These are phyloP conservation scores for Drosophila elegans DNA, from an alignment of 1,140 invertebrate species.

Conservation along the genomic window DNA sequence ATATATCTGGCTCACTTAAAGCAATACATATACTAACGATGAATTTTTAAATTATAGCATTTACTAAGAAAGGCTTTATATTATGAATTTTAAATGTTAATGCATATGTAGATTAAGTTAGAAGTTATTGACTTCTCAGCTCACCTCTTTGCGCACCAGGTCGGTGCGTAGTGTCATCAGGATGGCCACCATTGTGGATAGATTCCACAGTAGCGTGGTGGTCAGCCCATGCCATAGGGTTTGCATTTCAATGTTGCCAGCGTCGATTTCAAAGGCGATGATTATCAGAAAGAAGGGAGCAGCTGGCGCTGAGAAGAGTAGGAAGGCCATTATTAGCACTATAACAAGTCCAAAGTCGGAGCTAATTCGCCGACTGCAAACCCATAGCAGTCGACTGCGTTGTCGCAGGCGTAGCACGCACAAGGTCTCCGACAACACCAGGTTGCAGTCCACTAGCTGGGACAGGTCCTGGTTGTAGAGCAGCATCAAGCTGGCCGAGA, in stretches of 20 bases:
- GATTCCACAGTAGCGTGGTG: conserved; percentile 41
- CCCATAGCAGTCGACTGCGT: conserved; percentile 42
- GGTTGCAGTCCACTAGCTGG: not conserved
- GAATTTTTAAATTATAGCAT: too few relatives aligned
- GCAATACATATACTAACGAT: too few relatives aligned
- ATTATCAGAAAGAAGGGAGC: conserved; percentile 64
- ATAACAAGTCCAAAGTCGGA: conserved; percentile 51
- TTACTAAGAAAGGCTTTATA: too few relatives aligned
- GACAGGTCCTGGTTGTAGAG: conserved; percentile 47
- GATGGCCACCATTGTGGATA: conserved; percentile 40
- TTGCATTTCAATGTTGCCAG: not conserved
- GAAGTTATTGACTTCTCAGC: not conserved
- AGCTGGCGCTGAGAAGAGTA: conserved; percentile 35
- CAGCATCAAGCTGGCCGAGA: conserved; percentile 40
- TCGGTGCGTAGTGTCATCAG: conserved; percentile 41
- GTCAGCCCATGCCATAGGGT: conserved; percentile 5
- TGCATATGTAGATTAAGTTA: not conserved
- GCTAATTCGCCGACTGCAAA: conserved; percentile 59
- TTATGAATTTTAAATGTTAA: too few relatives aligned
- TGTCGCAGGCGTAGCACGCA: conserved; percentile 29
- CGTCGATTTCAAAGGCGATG: conserved; percentile 39
- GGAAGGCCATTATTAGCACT: conserved; percentile 42
- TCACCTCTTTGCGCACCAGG: conserved; percentile 53
- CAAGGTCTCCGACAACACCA: not conserved
- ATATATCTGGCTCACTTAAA: too few relatives aligned